phyloP scores from a whole-genome alignment of 2,888 invertebrate genomes.

The Tachina lurida region DNA sequence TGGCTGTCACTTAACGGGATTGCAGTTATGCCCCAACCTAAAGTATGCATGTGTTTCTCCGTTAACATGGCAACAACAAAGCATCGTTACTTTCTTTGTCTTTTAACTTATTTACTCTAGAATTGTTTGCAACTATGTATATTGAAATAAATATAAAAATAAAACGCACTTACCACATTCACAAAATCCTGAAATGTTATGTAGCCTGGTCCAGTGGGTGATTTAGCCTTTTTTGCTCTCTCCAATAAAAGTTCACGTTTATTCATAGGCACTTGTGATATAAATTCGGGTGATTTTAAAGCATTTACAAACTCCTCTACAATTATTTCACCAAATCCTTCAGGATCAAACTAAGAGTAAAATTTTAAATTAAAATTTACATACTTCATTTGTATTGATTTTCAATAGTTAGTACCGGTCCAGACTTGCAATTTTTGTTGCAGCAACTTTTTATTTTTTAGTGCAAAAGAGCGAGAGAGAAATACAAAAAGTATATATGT shows the following conservation, averaged over 20 bases:
- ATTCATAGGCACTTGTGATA: conserved; percentile 88
- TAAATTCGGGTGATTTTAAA: conserved; percentile 90
- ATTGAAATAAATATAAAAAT: too few relatives aligned
- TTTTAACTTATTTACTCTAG: too few relatives aligned
- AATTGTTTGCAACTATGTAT: too few relatives aligned
- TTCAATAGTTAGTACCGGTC: background rate
- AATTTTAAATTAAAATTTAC: conserved; percentile 7
- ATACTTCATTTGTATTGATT: background rate
- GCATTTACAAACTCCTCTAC: conserved; percentile 92
- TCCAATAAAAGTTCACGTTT: conserved; percentile 90
- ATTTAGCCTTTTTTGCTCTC: conserved; percentile 87
- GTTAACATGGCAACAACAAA: too few relatives aligned
- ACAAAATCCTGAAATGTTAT: conserved; percentile 97
- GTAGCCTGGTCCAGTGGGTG: conserved; percentile 85
- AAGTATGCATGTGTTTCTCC: too few relatives aligned
- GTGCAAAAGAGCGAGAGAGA: too few relatives aligned
- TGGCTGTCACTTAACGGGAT: too few relatives aligned
- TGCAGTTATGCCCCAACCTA: too few relatives aligned
- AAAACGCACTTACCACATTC: conserved; percentile 92
- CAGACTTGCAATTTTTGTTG: too few relatives aligned
- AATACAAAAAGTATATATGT: too few relatives aligned
- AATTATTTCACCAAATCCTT: conserved; percentile 96
- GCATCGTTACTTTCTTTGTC: too few relatives aligned
- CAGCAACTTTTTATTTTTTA: too few relatives aligned
- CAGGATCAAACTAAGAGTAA: conserved; percentile 90